Base-by-base conservation (phyloP, 2,797 vertebrate species). In the Columba guinea region DNA sequence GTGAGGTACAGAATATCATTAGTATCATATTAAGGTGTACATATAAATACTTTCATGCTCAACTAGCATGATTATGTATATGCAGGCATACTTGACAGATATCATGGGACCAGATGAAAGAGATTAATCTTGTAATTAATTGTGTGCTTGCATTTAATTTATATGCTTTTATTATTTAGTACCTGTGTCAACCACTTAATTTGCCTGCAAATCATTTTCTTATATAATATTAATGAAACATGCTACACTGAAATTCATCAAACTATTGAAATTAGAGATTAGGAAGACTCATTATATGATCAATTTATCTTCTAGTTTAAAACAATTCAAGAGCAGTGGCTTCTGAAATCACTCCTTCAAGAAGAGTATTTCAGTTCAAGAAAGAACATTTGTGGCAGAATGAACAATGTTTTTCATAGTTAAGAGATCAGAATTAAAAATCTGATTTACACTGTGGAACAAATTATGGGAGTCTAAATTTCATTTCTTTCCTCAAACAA, bases 121-220 rank as follows among this genome's bases (percentile, higher is more conserved):
- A 85, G 8, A 59, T 92, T 82, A 51, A 67, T 92, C 79, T 94
- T 92, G 81, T 91, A 91, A 94, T 77, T 94, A 95, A 94, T 80
- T 67, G 70, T 82, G 53, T 49, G 58, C 37, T 96, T 95, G 87
- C 69, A 75, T 88, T 94, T 90, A 75, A 90, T 88, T 95, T 94
- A 93, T 82, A 92, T 37, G 77, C 62, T 94, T 96, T 94, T 93
- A 95, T 96, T 94, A 97, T 96, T 96, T 96, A 94, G 88, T 87
- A 96, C 80, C 96, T 94, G 78, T 85, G 96, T 96, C 94, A 96
- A 97, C 90, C 77, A 93, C 84, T 94, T 96, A 90, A 96, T 96
- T 94, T 94, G 67, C 70, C 84, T 71, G 70, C 56, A 94, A 90
- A 93, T 95, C 32, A 92, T 81, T 93, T 90, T 84, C 63, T 89